Base-by-base conservation (phyloP, 2,888 invertebrate genomes). In the Liodrosophila aerea region DNA sequence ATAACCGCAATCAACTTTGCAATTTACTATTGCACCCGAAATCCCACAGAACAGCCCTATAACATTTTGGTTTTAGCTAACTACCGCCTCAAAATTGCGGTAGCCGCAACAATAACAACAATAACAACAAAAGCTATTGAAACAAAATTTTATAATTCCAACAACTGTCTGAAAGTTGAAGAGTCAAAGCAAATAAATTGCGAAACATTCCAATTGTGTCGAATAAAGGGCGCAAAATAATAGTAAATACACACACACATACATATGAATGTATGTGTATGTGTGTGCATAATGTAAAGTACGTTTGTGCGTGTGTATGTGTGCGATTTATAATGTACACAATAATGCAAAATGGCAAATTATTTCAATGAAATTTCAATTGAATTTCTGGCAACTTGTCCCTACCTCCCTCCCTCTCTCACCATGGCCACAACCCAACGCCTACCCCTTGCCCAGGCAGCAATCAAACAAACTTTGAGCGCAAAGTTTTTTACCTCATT, bases 151-250 rank as follows among this genome's bases (percentile, higher is more conserved):
- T 53, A 57, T 61, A 76, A 45, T 59, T 62, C 33, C 11, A 56
- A 52, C 43, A 52, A 61, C 52, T 53, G 47, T 47, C 54, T 18
- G 36, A 53, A 66, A 69, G 73, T 80, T 83, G 66, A 80, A 61
- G 64, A 76, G 80, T 65, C 64, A 75, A 67, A 67, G 65, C 39
- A 70, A 83, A 83, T 77, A 80, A 76, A 83, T 77, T 83, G 64
- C 52, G 45, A 54, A 80, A 73, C n/a, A 80, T 76, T 72, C 45
- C 51, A 75, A 70, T 73, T 74, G 61, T 45, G 36, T n/a, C n/a
- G n/a, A n/a, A n/a, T n/a, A n/a, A n/a, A n/a, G n/a, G n/a, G n/a
- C n/a, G n/a, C 39, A 50, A 43, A 27, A 57, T 37, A 41, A 41
- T 57, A 62, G 34, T 46, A 43, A 43, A 57, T 56, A 57, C 56